These are phyloP conservation scores for Lamellibrachia satsuma DNA, from an alignment of 2,888 invertebrate genomes.

Conservation along the genomic window DNA sequence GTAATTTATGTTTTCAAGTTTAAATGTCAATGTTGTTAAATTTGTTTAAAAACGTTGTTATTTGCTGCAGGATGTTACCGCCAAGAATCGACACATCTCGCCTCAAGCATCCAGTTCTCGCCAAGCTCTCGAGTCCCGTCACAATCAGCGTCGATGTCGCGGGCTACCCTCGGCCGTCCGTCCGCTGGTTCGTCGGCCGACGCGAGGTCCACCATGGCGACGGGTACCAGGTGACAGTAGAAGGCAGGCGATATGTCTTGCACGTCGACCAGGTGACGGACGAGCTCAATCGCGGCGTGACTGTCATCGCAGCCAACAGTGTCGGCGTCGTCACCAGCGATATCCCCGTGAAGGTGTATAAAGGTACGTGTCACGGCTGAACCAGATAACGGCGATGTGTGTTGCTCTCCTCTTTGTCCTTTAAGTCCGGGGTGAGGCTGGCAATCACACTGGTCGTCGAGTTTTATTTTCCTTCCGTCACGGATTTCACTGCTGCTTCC, in stretches of 20 bases:
- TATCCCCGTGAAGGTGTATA: background rate
- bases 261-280: background rate
- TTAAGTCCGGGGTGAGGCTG: no score
- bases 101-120: background rate
- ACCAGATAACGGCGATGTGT: background rate
- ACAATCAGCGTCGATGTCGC: background rate
- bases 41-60: background rate
- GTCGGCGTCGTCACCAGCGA: background rate
- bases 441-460: no score
- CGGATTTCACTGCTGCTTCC: no score
- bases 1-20: no score
- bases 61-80: background rate
- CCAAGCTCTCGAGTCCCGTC: background rate
- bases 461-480: no score
- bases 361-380: background rate
- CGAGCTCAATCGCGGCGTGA: background rate
- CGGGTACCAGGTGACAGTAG: background rate
- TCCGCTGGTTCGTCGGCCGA: background rate
- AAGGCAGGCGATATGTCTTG: background rate
- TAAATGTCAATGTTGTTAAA: no score
- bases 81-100: slow-evolving; percentile 13
- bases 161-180: background rate
- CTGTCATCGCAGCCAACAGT: background rate
- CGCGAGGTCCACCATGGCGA: background rate
- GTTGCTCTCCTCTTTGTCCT: background rate